These are phyloP conservation scores for Acromyrmex echinatior DNA, from an alignment of 1,140 invertebrate species.

Conservation along the genomic window DNA sequence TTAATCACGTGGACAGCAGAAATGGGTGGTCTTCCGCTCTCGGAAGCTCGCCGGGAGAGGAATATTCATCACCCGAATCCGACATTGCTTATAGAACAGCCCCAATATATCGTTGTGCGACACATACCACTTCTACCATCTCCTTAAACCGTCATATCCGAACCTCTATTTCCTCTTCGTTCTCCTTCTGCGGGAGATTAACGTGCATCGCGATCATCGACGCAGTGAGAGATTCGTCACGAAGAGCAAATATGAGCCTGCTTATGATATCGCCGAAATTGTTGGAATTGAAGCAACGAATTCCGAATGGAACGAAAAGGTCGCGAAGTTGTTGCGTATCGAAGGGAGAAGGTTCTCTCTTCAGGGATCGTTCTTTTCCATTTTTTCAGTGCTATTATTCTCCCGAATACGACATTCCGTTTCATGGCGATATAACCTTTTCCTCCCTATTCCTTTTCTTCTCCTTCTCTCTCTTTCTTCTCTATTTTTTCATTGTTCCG, in stretches of 20 bases:
- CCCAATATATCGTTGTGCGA: constrained; percentile 45
- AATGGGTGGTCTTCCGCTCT: constrained; percentile 38
- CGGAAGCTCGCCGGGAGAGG: constrained; percentile 39
- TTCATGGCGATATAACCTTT: constrained; percentile 40
- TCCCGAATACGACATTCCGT: constrained; percentile 40
- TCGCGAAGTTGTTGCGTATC: background rate
- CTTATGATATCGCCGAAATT: background rate
- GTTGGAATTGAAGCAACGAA: constrained; percentile 14
- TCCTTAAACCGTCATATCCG: constrained; percentile 56
- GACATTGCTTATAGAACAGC: constrained; percentile 44
- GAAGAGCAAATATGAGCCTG: constrained; percentile 5
- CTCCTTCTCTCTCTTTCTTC: background rate
- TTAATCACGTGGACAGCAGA: constrained; percentile 44
- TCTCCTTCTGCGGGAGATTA: constrained; percentile 21
- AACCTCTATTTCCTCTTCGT: background rate
- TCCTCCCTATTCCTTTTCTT: background rate
- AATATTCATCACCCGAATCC: constrained; percentile 53
- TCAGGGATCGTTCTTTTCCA: constrained; percentile 11
- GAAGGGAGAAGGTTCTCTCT: constrained; percentile 5
- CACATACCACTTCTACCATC: constrained; percentile 17
- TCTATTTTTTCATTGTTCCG: constrained; percentile 35
- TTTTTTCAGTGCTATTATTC: constrained; percentile 51
- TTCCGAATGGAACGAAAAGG: background rate
- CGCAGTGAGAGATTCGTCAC: background rate
- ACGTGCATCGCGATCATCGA: constrained; percentile 27